phyloP scores from a whole-genome alignment of 2,888 invertebrate species.

The Drosophila antonietae region DNA sequence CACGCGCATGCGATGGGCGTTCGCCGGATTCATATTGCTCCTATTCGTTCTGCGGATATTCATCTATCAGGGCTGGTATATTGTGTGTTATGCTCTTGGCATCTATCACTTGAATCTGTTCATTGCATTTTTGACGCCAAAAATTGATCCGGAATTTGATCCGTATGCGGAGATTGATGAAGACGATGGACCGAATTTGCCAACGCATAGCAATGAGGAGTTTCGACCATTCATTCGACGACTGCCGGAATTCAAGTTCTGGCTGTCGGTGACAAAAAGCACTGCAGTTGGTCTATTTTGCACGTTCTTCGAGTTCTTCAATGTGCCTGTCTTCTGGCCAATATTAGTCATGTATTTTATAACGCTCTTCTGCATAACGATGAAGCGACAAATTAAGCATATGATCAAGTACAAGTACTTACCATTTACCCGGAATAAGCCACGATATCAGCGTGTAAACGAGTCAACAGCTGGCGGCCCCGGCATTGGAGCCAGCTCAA shows the following conservation, averaged over 20 bases:
- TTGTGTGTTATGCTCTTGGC: conserved; percentile 99
- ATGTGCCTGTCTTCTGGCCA: conserved; percentile 99
- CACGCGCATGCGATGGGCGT: conserved; percentile 91
- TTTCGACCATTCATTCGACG: conserved; percentile 98
- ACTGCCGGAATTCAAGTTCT: conserved; percentile 99
- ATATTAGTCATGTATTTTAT: conserved; percentile 99
- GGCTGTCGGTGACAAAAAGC: conserved; percentile 98
- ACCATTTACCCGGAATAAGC: conserved; percentile 99
- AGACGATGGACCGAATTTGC: conserved; percentile 93
- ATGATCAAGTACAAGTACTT: conserved; percentile 99
- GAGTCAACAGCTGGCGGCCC: conserved; percentile 67
- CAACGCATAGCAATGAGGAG: conserved; percentile 97
- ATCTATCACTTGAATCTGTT: conserved; percentile 99
- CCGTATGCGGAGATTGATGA: conserved; percentile 90
- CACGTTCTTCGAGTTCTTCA: conserved; percentile 98
- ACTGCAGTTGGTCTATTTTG: conserved; percentile 95
- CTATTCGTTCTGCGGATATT: conserved; percentile 93
- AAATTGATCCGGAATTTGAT: conserved; percentile 99
- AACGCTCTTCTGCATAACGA: conserved; percentile 98
- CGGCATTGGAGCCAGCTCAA: conserved; percentile 65
- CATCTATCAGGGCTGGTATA: conserved; percentile 99
- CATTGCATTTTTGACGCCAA: conserved; percentile 99
- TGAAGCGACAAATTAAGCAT: conserved; percentile 99
- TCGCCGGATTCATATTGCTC: conserved; percentile 89
- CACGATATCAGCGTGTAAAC: conserved; percentile 92